Base-by-base conservation (phyloP, 53 echinoderm and acorn worm genomes). In the Astropecten irregularis region DNA sequence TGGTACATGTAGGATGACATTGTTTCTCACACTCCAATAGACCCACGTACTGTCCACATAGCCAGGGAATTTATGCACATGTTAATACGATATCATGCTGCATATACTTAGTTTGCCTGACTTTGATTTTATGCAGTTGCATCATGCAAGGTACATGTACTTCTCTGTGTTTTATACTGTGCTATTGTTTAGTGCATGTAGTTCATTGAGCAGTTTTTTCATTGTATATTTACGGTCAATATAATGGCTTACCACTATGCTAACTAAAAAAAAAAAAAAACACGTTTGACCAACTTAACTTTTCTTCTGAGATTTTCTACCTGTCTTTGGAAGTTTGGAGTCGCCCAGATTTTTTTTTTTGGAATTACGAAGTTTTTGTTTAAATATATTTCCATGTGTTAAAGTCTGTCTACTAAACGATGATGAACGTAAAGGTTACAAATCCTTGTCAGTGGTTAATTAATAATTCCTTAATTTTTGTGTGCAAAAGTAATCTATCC, bases 211-310 rank as follows among this genome's bases (percentile, higher is more conserved):
- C 74, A 57, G 23, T 42, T 64, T n/a, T 74, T 74, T 74, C 74
- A 74, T 37, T 74, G 74, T 74, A 74, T 74, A 74, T 74, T 74
- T 74, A 57, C 56, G 74, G 74, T 74, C 74, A 74, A 74, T 74
- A 74, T 74, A 37, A 74, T 40, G 74, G 74, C 74, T 74, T 37
- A 74, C 74, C 74, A 55, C 74, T 74, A 74, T 74, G 74, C 74
- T 74, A 38, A 74, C 56, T 56, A 55, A 74, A 57, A 33, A 71
- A 52, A 26, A 58, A 60, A 54, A 26, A n/a, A n/a, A n/a, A n/a
- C n/a, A 21, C 8, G 53, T 53, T 74, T 74, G 74, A 74, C 74
- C 74, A 74, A 74, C 32, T 51, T 71, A 71, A 51, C 50, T 40
- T 55, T 73, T 73, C 55, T 53, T 74, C 57, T 56, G 74, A 74